Evolutionary conservation across 2,888 invertebrate genomes (phyloP), one percentile per base, ranked within the genome.

Genomic region (Harmothoe impar): DNA sequence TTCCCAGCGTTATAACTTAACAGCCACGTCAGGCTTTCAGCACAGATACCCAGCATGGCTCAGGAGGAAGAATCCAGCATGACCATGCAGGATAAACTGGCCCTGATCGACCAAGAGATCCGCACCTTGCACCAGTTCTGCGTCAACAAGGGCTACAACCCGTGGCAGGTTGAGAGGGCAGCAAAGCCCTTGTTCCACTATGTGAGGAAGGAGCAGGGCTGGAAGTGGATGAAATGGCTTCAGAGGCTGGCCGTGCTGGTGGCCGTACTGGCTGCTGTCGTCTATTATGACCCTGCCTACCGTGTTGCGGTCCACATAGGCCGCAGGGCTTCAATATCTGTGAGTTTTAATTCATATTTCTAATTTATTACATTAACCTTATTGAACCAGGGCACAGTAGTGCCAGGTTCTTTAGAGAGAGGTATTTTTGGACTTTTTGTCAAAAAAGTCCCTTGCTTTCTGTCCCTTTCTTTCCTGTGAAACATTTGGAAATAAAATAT

Each of bases 61-160:
- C 15, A 0, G 17, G 72, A 72, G 31, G 29, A 7, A 29, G 84
- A 43, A 35, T 25, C 72, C 20, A 72, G 29, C 62, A 68, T 93
- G 92, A 89, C 93, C 23, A 33, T 93, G 33, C 92, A 93, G 31
- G 93, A 93, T 62, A 94, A 93, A 89, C 78, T 94, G 20, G 91
- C 91, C 33, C 33, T 92, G n/a, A 91, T 94, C 12, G 94, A 94
- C 89, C 90, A 92, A 72, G 94, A 94, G 91, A 91, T 94, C 29
- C 91, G 92, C n/a, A 91, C 92, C 78, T 89, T 94, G 12, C 93
- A 94, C 56, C 89, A 93, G 51, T 93, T 93, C 62, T 94, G 94
- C 91, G 81, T 93, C 3, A 92, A 92, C 29, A 90, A 93, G 12
- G 94, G 94, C 0, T 94, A 93, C 91, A 93, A 91, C 33, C 92